A percentile compares a stretch with the other conserved stretches of the same genome.
These are phyloP conservation scores for Chalcis sispes DNA, from an alignment of 2,888 invertebrate species.

Conservation along the genomic window DNA sequence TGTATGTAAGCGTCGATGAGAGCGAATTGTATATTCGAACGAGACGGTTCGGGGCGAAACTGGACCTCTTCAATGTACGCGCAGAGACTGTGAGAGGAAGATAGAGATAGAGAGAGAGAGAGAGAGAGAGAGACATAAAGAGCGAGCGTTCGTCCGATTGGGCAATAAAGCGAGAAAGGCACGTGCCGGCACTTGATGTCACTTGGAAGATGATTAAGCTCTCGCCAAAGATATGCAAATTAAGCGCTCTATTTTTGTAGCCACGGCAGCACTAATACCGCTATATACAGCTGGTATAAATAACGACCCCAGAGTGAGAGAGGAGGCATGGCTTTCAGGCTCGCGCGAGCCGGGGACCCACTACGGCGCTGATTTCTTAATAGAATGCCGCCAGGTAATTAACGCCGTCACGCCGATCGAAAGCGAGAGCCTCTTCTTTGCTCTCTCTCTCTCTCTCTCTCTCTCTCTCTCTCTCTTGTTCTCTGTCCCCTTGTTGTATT, in stretches of 20 bases:
- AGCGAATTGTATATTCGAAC: slow-evolving; percentile 5
- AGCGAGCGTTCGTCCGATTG: slow-evolving; percentile 49
- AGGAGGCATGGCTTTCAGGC: slow-evolving; percentile 3
- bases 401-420: slow-evolving; percentile 58
- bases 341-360: slow-evolving; percentile 1
- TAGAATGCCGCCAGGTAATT: slow-evolving; percentile 58
- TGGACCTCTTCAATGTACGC: slow-evolving; percentile 5
- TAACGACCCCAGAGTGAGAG: slow-evolving; percentile 55
- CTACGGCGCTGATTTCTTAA: slow-evolving; percentile 55
- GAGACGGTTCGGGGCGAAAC: slow-evolving; percentile 3
- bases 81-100: slow-evolving; percentile 24
- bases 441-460: slow-evolving; percentile 30
- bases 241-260: slow-evolving; percentile 57
- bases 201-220: slow-evolving; percentile 59
- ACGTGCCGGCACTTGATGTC: slow-evolving; percentile 60
- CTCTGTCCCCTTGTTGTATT: slow-evolving; percentile 52
- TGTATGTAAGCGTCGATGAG: slow-evolving; percentile 22
- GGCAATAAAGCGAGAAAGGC: slow-evolving; percentile 58
- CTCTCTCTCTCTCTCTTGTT: slow-evolving; percentile 10
- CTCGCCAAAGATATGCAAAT: slow-evolving; percentile 59
- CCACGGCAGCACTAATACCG: slow-evolving; percentile 6
- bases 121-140: slow-evolving; percentile 17
- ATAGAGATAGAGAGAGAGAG: slow-evolving; percentile 23
- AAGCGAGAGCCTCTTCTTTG: slow-evolving; percentile 21
- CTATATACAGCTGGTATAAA: slow-evolving; percentile 43